Evolutionary conservation across 2,113 vertebrate species (phyloP), one percentile per base, ranked within the genome.

Genomic region (Girardinichthys multiradiatus): DNA sequence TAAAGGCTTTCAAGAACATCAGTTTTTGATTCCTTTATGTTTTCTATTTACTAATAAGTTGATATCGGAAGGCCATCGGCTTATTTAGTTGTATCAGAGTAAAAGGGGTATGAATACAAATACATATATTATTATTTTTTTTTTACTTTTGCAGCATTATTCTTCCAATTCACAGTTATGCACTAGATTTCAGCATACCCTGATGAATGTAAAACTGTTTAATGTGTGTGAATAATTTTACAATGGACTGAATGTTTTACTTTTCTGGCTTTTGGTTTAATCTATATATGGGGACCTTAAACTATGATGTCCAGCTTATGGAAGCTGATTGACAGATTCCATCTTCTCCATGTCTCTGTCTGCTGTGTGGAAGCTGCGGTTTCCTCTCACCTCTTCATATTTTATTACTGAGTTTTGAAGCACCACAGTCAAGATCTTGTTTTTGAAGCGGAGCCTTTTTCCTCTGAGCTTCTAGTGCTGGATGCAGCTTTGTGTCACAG

Each of bases 401-500:
- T 64, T 72, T 60, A 2, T 45, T 37, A 61, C 69, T 33, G 60
- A 48, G 37, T 45, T 64, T 54, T 29, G 72, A 48, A 81, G 74
- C 76, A 59, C 61, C 68, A 57, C 54, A 79, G 42, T 59, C 72
- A 72, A 69, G 80, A 81, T 76, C 76, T 64, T 71, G 70, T 79
- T 75, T 85, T 68, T 76, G 79, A 85, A 72, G 74, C 80, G 19
- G 15, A 68, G 80, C 66, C 76, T 69, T 72, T 84, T 80, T 31
- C 83, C 81, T 85, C 65, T 82, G 77, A 87, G 86, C 71, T 87
- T 80, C 80, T 77, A 64, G 59, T 69, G 81, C 65, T 79, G 84
- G 81, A 85, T 87, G 61, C 73, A 79, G 73, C 73, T 84, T 79
- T 87, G 79, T 87, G 86, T 89, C 89, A 81, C 77, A 87, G 87